Base-by-base conservation (phyloP, 1,140 invertebrate genomes). In the Calycopis cecrops region DNA sequence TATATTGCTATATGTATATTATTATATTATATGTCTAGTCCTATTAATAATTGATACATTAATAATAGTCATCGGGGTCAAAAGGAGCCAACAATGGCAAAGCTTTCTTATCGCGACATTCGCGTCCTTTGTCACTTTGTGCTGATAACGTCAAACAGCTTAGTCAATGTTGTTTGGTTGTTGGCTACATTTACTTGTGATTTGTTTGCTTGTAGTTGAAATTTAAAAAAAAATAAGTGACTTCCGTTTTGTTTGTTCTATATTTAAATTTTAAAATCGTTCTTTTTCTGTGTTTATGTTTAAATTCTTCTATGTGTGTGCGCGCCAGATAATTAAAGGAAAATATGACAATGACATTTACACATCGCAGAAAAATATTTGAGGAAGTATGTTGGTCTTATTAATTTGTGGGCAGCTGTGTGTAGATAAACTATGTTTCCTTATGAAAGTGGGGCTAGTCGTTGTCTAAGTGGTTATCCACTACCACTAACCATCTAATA, bases 331-430 rank as follows among this genome's bases (percentile, higher is more conserved):
- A 28, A 28, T 28, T 3, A 28, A 28, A 28, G n/a, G n/a, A n/a
- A 3, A 28, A 28, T 28, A 73, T 75, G 72, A 62, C 60, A 33
- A 50, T 44, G 40, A 44, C 66, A 0, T 66, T 78, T 55, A 47
- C 67, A 28, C 62, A 71, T n/a, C 64, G 69, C 16, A 59, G 73
- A 8, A 60, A 65, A 38, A 63, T 76, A 52, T 80, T 80, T 62
- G 77, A 80, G 51, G 75, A 76, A 71, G 75, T 80, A 55, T 56
- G 69, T 44, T 37, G n/a, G 3, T 37, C 9, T 9, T 9, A 40
- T 53, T 53, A 14, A 44, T 52, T 44, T 38, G 6, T 3, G 21
- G 6, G 21, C 21, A 3, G 21, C 6, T 28, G n/a, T n/a, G n/a
- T n/a, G n/a, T n/a, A 3, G 21, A 28, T 28, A 28, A 28, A 28